Conservation (phyloP, 2,888 invertebrate species). For the Cremastinae sp. region DNA sequence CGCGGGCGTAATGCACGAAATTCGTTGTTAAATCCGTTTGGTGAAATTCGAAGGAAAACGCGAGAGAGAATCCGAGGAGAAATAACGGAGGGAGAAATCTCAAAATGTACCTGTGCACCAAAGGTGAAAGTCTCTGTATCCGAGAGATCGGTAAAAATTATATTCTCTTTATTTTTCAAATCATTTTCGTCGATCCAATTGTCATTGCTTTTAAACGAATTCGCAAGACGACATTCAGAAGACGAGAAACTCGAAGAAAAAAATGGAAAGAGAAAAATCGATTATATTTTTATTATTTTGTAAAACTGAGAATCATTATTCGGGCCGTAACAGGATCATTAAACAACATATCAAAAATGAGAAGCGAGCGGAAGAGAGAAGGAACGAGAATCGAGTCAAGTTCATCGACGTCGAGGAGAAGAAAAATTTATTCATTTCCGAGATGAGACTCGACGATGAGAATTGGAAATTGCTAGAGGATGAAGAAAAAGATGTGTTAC, state of each 20-base stretch:
- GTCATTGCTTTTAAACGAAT: neutral
- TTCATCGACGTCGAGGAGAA: constrained; percentile 32
- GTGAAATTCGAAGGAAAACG: neutral
- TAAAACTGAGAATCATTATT: neutral
- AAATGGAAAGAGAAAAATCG: neutral
- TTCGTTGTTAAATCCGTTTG: neutral
- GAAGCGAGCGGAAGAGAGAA: constrained; percentile 53
- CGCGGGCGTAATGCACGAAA: too few relatives aligned
- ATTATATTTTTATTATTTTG: neutral
- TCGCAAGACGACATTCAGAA: neutral
- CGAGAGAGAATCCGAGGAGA: constrained; percentile 12
- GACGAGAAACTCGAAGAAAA: constrained; percentile 26
- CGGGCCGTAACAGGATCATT: constrained; percentile 37
- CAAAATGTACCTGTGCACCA: constrained; percentile 69
- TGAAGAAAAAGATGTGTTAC: constrained; percentile 7
- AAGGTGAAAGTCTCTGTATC: constrained; percentile 24
- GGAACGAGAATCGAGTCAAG: constrained; percentile 32
- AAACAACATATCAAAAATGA: constrained; percentile 51
- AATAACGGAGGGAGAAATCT: constrained; percentile 62
- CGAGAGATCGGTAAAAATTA: constrained; percentile 15
- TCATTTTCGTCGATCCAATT: neutral
- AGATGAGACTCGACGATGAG: constrained; percentile 36
- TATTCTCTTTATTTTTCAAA: constrained; percentile 13
- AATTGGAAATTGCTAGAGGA: neutral
- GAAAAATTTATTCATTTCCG: constrained; percentile 53